Evolutionary conservation across 2,113 vertebrate genomes (phyloP), one percentile per base, ranked within the genome.

Genomic region (Tenebrosternarchus preto): DNA sequence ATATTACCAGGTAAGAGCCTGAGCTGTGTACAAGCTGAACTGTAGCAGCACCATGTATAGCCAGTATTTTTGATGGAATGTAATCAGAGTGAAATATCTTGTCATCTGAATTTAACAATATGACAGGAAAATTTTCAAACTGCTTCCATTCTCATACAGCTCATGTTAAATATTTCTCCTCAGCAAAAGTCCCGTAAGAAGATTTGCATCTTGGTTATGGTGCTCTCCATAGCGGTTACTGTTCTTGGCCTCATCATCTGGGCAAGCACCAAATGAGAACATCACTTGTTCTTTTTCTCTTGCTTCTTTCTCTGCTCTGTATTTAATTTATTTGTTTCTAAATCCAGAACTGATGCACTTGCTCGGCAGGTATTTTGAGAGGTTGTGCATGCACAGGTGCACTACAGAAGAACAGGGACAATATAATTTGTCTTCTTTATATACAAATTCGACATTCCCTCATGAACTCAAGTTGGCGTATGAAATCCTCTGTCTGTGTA

Each of bases 181-280:
- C 90, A 99, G 97, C 95, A 96, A 92, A 98, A 97, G 87, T 99
- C 97, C 50, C 93, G 96, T 76, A 99, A 98, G 96, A 99, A 97
- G 95, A 97, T 97, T 85, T 99, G 96, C 83, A 95, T 98, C 90
- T 91, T 99, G 80, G 87, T 92, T 59, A 82, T 95, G 89, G 93
- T 96, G 60, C 91, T 96, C 70, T 89, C 92, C 59, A 77, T 96
- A 46, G 89, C 86, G 53, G 80, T 89, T 39, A 0, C 86, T 76
- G 85, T 98, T 86, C 89, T 98, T 69, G 90, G 33, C 85, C 0
- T 98, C 73, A 60, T 96, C 80, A 93, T 98, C 88, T 96, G 92
- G 93, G 0, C 15, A 59, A 0, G 60, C 27, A 0, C 17, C 27
- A 88, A 85, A 66, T 96, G 92, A 97, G 90, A 69, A 83, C 25